Evolutionary conservation across 2,888 invertebrate species (phyloP), one percentile per base, ranked within the genome.

Genomic region (Allophyes oxyacanthae): DNA sequence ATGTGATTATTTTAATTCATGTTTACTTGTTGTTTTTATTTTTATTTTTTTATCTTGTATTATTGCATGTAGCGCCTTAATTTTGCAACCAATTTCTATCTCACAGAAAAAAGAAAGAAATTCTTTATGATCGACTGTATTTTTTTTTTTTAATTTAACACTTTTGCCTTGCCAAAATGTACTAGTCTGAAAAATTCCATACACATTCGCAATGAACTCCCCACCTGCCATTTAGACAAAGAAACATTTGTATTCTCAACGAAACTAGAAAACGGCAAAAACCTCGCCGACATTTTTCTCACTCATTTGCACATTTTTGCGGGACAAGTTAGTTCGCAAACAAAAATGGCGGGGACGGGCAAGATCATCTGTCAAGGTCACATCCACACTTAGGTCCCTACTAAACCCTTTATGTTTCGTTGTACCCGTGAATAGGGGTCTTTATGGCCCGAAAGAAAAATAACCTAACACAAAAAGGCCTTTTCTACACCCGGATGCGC

Each of bases 401-500:
- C 68, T 73, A 69, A 83, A 82, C 80, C 84, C 84, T 84, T 84
- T 85, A 82, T 75, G 63, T 67, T 58, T 42, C 41, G 46, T 63
- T 62, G 45, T 55, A 55, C 56, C 66, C 58, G 54, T 72, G 74
- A 81, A 81, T 82, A 83, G 82, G 20, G 13, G 20, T 15, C 75
- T 81, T 83, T 77, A 75, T 75, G 75, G 64, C 67, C 53, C 54
- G 58, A 71, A 76, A 82, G 84, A 84, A 86, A 85, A 85, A 85
- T 85, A 84, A 69, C 77, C 74, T 64, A 58, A 79, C 81, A 83
- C 80, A 82, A 84, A 84, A 85, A 84, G 73, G 77, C 67, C 81
- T 78, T 82, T 80, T 82, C 82, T 75, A 79, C 84, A 80, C 82
- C 80, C 82, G 86, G 86, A 86, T 79, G 78, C 70, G 80, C 59